Evolutionary conservation across 2,113 vertebrate genomes (phyloP).

Genomic region (Pedionomus torquatus): DNA sequence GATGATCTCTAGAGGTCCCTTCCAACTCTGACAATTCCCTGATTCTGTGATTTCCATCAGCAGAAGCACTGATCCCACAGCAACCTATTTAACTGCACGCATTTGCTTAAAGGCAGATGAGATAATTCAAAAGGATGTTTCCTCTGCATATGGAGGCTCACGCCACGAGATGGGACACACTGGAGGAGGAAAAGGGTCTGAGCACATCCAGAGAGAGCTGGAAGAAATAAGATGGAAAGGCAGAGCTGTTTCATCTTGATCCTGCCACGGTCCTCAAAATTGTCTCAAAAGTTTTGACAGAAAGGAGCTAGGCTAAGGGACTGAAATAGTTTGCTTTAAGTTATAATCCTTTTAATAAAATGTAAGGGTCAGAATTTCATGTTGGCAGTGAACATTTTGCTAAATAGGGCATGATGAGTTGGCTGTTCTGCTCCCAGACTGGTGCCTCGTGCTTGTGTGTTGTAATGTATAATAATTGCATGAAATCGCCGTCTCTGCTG

Average conservation of each 20-base stretch:
- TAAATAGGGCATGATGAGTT: slow-evolving; percentile 53
- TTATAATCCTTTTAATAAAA: slow-evolving; percentile 62
- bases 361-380: slow-evolving; percentile 45
- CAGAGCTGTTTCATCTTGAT: slow-evolving; percentile 52
- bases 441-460: background rate
- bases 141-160: background rate
- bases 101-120: background rate
- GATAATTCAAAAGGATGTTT: background rate
- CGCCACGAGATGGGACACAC: background rate
- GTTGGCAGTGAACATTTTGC: slow-evolving; percentile 3
- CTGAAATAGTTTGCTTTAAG: slow-evolving; percentile 50
- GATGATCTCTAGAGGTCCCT: no score
- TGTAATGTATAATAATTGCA: background rate
- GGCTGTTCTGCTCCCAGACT: background rate
- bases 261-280: slow-evolving; percentile 28
- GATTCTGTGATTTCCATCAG: background rate
- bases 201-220: rapidly evolving
- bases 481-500: background rate
- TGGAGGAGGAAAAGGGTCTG: background rate
- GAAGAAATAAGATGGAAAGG: slow-evolving; percentile 18
- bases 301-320: background rate
- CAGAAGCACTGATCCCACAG: background rate
- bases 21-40: no score
- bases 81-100: background rate
- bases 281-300: slow-evolving; percentile 36